Evolutionary conservation across 2,888 invertebrate species (phyloP), one percentile per base, ranked within the genome.

Genomic region (Melanargia galathea): DNA sequence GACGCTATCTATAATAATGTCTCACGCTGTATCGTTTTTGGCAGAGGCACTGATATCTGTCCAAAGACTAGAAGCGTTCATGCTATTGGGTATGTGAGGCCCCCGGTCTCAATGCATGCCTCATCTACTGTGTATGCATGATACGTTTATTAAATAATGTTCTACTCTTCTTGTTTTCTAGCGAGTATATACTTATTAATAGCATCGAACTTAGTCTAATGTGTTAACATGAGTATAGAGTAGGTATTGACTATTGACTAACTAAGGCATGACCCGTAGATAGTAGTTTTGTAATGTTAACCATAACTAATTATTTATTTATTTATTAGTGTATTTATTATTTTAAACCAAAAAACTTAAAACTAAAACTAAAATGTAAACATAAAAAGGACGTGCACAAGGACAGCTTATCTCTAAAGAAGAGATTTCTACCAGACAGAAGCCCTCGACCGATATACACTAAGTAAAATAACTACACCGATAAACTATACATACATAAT

Each of bases 1-100:
- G 62, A 92, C 92, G 1, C 89, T 93, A 74, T 93, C 94, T 60
- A 93, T 93, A 75, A 92, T 92, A 63, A 93, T 92, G 89, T 94
- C 92, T 62, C 89, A 90, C 74, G 94, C 92, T 38, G 86, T 94
- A 7, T 91, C 93, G 22, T 86, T 91, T 75, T 86, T 92, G 69
- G 93, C 94, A 8, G 94, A 94, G 79, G 92, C 93, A 61, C 80
- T 92, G 68, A 93, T 94, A 43, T 93, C 94, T 30, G 87, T 94
- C 51, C 92, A 92, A 73, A 88, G 94, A 66, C 87, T 94, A 43
- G 92, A 93, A 84, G 86, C 92, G 60, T 94, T 94, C 77, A 87
- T 94, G 90, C 78, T 90, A 70, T 91, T 81, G 82, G 93, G 78
- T 91, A 89, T 71, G 90, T 87, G 81, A 79, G 79, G 67, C 77